These are phyloP conservation scores for Pteronura brasiliensis DNA, from an alignment of 2,113 vertebrate species.

Conservation along the genomic window DNA sequence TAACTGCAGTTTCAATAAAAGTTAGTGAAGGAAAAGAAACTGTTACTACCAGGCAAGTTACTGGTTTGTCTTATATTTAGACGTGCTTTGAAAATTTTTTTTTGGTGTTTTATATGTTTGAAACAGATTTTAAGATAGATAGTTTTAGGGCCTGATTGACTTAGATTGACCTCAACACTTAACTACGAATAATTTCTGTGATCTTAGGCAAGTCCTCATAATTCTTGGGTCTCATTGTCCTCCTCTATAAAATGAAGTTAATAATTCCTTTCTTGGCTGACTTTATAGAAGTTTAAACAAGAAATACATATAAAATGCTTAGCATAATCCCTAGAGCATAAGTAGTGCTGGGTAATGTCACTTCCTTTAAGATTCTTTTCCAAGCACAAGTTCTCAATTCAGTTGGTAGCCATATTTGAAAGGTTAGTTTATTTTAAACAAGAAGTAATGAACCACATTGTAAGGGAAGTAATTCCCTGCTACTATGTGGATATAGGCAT, in stretches of 20 bases:
- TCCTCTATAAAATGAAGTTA: not conserved
- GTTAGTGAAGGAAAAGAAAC: not conserved
- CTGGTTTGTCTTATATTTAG: not conserved
- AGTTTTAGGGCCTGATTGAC: not conserved
- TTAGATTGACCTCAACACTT: not conserved
- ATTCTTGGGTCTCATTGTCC: not conserved
- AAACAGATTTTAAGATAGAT: not conserved
- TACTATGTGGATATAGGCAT: not conserved
- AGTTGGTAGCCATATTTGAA: constrained; percentile 6
- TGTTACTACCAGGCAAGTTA: not conserved
- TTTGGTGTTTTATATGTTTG: constrained; percentile 20
- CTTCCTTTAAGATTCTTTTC: not conserved
- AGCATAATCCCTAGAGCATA: not conserved
- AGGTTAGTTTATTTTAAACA: constrained; percentile 15
- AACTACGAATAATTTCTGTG: not conserved
- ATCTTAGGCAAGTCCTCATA: not conserved
- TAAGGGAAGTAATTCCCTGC: not conserved
- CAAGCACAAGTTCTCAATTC: not conserved
- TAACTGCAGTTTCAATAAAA: not conserved
- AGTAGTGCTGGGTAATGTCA: not conserved
- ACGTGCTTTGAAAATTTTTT: not conserved
- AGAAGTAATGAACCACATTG: not conserved
- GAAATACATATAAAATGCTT: not conserved
- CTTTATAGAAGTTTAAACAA: constrained; percentile 41
- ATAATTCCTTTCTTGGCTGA: not conserved